Conservation (phyloP, 2,888 invertebrate genomes). For the Drosophila gaucha region DNA sequence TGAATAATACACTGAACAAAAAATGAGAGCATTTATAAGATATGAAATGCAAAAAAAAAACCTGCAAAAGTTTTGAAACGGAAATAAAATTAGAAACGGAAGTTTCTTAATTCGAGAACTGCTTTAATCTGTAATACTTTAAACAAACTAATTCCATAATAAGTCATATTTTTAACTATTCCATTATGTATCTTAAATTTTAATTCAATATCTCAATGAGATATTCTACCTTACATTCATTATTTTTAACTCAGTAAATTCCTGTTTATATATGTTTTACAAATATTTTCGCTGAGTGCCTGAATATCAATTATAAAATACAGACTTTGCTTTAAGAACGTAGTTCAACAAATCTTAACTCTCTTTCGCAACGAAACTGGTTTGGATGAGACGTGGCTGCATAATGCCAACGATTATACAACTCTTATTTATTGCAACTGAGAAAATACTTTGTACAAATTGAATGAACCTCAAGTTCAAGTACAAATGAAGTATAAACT, state of each 20-base stretch:
- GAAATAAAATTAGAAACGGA: too few species aligned
- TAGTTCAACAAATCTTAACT: background rate
- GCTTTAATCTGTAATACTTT: too few species aligned
- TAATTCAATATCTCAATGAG: too few species aligned
- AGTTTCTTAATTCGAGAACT: too few species aligned
- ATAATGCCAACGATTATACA: constrained; percentile 39
- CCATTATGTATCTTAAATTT: too few species aligned
- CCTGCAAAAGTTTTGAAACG: too few species aligned
- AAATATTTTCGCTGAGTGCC: background rate
- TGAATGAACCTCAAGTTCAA: constrained; percentile 17
- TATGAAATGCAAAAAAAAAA: too few species aligned
- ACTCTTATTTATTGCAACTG: constrained; percentile 32
- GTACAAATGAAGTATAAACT: constrained; percentile 13
- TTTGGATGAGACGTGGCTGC: constrained; percentile 25
- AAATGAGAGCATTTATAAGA: background rate
- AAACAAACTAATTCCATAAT: too few species aligned
- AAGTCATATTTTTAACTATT: too few species aligned
- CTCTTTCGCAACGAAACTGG: constrained; percentile 28
- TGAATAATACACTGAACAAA: background rate
- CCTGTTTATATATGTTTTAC: too few species aligned
- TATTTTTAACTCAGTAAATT: background rate
- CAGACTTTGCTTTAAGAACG: constrained; percentile 2
- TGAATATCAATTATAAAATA: background rate
- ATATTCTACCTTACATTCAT: too few species aligned
- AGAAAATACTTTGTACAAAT: background rate